These are phyloP conservation scores for Microctonus brassicae DNA, from an alignment of 2,888 invertebrate genomes.

Conservation along the genomic window DNA sequence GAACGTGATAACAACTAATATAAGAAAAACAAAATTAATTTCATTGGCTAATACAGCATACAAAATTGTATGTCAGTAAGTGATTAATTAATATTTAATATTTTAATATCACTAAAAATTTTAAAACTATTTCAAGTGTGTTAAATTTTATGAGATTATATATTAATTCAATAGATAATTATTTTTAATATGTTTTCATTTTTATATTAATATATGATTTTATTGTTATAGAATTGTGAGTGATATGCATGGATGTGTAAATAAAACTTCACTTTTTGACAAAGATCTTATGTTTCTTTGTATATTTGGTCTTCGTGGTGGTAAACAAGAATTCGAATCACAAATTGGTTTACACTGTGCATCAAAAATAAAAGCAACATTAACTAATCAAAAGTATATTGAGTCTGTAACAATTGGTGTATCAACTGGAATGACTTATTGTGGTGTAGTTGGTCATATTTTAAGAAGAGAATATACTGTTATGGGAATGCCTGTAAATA, in stretches of 20 bases:
- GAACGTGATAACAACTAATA: slow-evolving; percentile 72
- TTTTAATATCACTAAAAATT: no score
- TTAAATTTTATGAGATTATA: no score
- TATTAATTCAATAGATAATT: no score
- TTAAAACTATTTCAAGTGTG: no score
- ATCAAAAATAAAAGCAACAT: slow-evolving; percentile 70
- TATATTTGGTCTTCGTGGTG: slow-evolving; percentile 81
- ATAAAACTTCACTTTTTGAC: slow-evolving; percentile 79
- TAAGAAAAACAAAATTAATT: slow-evolving; percentile 69
- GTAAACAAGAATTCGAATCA: slow-evolving; percentile 79
- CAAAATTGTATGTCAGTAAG: slow-evolving; percentile 70
- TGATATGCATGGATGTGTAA: slow-evolving; percentile 75
- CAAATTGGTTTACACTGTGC: slow-evolving; percentile 78
- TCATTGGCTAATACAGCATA: slow-evolving; percentile 72
- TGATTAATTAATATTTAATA: neutral
- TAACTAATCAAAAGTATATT: slow-evolving; percentile 70
- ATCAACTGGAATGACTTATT: slow-evolving; percentile 80
- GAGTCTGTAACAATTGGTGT: slow-evolving; percentile 76
- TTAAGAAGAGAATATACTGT: slow-evolving; percentile 82
- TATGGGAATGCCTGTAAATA: slow-evolving; percentile 80
- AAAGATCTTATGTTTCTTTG: slow-evolving; percentile 82
- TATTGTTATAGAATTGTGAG: slow-evolving; percentile 67
- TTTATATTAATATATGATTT: no score
- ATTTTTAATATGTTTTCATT: no score
- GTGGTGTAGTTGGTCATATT: slow-evolving; percentile 81